phyloP scores from a whole-genome alignment of 2,888 invertebrate genomes.

The Glyphotaelius pellucidus region DNA sequence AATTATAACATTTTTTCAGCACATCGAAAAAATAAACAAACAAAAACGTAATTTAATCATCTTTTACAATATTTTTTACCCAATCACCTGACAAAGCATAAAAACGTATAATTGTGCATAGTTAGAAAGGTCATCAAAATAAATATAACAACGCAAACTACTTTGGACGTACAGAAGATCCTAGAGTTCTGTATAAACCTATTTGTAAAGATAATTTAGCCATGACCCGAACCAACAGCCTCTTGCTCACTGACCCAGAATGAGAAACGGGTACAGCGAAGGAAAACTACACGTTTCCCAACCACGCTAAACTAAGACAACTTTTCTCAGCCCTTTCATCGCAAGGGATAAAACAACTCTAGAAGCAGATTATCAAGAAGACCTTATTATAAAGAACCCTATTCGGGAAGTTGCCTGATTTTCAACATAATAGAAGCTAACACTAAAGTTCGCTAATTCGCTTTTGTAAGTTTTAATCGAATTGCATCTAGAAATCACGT shows the following conservation, averaged over 20 bases:
- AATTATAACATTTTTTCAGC: not conserved
- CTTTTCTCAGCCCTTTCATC: not conserved
- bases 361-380: not conserved
- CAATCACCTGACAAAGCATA: not conserved
- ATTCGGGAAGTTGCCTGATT: not conserved
- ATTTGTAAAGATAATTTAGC: not conserved
- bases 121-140: not conserved
- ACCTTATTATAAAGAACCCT: not conserved
- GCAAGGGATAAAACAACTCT: not conserved
- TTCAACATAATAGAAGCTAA: not conserved
- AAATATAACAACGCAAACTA: not conserved
- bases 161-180: not conserved
- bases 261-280: not conserved
- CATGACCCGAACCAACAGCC: not conserved
- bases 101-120: not conserved
- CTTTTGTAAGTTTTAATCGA: not conserved
- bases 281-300: not conserved
- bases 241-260: not conserved
- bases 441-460: not conserved
- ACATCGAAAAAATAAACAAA: not conserved
- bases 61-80: not conserved
- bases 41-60: no score
- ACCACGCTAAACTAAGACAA: not conserved
- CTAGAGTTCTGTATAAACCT: not conserved
- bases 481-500: not conserved